Evolutionary conservation across 2,113 vertebrate genomes (phyloP).

Genomic region (Pollimyrus isidori): DNA sequence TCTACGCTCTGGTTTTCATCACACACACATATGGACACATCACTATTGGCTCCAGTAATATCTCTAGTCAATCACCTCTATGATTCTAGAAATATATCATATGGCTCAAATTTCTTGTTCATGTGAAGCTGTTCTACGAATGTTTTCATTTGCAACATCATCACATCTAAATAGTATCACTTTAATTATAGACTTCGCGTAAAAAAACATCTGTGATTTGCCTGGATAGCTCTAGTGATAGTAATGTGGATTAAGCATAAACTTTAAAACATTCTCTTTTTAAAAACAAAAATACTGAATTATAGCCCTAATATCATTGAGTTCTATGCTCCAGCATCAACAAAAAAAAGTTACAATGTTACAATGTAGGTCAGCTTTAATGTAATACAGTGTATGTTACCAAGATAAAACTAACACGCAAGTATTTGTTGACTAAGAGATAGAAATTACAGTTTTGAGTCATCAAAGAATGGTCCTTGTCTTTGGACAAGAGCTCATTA

Average conservation of each 20-base stretch:
- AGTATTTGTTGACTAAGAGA: not conserved
- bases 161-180: not conserved
- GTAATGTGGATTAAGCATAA: not conserved
- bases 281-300: not conserved
- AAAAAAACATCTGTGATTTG: not conserved
- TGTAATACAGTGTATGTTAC: not conserved
- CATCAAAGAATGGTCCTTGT: constrained; percentile 33
- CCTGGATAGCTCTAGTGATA: not conserved
- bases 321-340: not conserved
- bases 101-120: constrained; percentile 62
- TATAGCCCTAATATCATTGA: not conserved
- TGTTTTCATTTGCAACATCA: not conserved
- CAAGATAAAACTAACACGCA: not conserved
- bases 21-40: constrained; percentile 48
- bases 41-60: constrained; percentile 48
- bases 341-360: not conserved
- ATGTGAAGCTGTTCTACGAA: not conserved
- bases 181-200: not conserved
- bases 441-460: not conserved
- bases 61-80: constrained; percentile 56
- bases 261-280: not conserved
- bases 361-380: not conserved
- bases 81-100: constrained; percentile 63
- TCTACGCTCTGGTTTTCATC: constrained; percentile 54
- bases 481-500: constrained; percentile 42